These are phyloP conservation scores for Chaenodraco wilsoni DNA, from an alignment of 2,797 vertebrate genomes.

Conservation along the genomic window DNA sequence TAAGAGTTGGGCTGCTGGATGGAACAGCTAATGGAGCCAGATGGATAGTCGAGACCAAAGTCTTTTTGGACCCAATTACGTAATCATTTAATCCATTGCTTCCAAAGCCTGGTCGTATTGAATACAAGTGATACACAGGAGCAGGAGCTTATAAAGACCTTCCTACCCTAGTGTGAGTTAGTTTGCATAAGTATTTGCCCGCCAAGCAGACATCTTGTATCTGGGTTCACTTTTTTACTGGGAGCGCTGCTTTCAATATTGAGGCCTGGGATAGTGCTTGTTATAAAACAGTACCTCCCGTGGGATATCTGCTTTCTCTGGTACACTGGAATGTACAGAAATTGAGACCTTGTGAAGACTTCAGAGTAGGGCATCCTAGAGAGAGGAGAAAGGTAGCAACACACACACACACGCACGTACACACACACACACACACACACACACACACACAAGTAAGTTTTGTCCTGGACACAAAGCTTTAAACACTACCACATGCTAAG, in stretches of 20 bases:
- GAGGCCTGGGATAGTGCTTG: constrained; percentile 54
- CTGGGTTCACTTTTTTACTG: constrained; percentile 41
- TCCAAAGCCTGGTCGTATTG: not conserved
- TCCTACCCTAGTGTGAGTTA: constrained; percentile 12
- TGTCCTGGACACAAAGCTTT: constrained; percentile 65
- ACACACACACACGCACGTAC: constrained; percentile 7
- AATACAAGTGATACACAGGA: not conserved
- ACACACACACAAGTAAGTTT: constrained; percentile 39
- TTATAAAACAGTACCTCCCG: constrained; percentile 67
- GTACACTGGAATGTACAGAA: constrained; percentile 69
- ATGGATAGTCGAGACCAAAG: too few species aligned
- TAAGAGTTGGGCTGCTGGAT: too few species aligned
- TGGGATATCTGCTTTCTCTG: constrained; percentile 70
- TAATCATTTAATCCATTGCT: not conserved
- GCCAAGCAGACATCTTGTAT: constrained; percentile 35
- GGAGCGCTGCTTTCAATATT: constrained; percentile 41
- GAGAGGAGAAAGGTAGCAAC: constrained; percentile 38
- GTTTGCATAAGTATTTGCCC: constrained; percentile 20
- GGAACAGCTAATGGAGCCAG: too few species aligned
- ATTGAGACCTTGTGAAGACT: constrained; percentile 63
- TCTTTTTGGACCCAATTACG: too few species aligned
- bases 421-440: constrained; percentile 12
- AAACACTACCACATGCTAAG: constrained; percentile 79
- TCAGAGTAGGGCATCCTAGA: constrained; percentile 50
- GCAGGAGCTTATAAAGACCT: constrained; percentile 4